Base-by-base conservation (phyloP, 2,888 invertebrate species). In the Heliconius charithonia region DNA sequence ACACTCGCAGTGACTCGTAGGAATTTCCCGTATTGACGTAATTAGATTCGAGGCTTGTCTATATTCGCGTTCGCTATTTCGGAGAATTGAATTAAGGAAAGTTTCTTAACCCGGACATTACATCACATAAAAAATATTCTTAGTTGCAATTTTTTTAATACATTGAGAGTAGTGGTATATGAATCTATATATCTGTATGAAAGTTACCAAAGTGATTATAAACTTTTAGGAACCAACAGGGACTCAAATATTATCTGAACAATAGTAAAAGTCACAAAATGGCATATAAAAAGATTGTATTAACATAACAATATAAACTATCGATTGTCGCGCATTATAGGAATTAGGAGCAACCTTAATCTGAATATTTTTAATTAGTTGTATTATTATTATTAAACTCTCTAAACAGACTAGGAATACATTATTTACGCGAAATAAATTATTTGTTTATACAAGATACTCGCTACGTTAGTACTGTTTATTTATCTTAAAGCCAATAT, bases 11-110 rank as follows among this genome's bases (percentile, higher is more conserved):
- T 82, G 81, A 83, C 81, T 81, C 59, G 74, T 69, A 67, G 85
- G 85, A 81, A 86, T 84, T 86, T 85, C 86, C 85, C 84, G 77
- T 84, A 83, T 85, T 82, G 81, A 84, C 83, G 84, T 76, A 79
- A 83, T 66, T 81, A 74, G 80, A 78, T 75, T 80, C 79, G 82
- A 74, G 83, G 84, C 87, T 84, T 82, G 82, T 76, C 83, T 81
- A 81, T 78, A 83, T 81, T 69, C 25, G 77, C 79, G 81, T 79
- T 80, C 77, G 75, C 32, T 73, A 78, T 78, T 85, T 82, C 82
- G 75, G 76, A 79, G 82, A 83, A 83, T 37, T 69, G 9, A 69
- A 69, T 13, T 69, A 69, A 45, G 27, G 25, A 41, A 41, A 41
- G 4, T 7, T 67, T 67, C 10, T 67, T 67, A 25, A 91, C 91